Evolutionary conservation across 1,140 invertebrate genomes (phyloP).

Genomic region (Hypsibius dujardini): DNA sequence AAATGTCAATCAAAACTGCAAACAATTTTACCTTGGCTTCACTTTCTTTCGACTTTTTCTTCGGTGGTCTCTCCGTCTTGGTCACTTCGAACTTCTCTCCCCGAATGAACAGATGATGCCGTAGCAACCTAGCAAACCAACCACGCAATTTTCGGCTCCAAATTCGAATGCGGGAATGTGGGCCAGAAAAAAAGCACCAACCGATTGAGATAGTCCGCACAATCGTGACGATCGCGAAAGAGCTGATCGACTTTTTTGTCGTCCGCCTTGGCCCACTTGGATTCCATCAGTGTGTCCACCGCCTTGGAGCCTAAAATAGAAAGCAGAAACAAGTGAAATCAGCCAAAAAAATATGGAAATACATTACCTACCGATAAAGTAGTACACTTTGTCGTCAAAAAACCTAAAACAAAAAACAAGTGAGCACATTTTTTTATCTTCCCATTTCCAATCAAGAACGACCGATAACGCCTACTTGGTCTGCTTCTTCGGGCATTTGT

Average conservation of each 20-base stretch:
- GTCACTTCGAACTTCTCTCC: conserved; percentile 67
- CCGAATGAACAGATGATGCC: conserved; percentile 83
- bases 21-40: too few relatives aligned
- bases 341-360: conserved; percentile 19
- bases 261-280: conserved; percentile 58
- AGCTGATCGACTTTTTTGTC: conserved; percentile 48
- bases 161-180: conserved; percentile 21
- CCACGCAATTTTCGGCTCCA: conserved; percentile 23
- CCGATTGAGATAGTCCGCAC: conserved; percentile 57
- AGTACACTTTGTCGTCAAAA: conserved; percentile 81
- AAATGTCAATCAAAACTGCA: too few relatives aligned
- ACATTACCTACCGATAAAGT: conserved; percentile 60
- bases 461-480: conserved; percentile 34
- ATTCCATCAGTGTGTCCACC: conserved; percentile 71
- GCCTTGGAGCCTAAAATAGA: conserved; percentile 47
- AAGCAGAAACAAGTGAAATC: conserved; percentile 19
- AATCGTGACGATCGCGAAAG: conserved; percentile 61
- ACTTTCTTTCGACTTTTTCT: too few relatives aligned
- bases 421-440: too few relatives aligned
- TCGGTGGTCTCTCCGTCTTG: conserved; percentile 36
- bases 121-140: conserved; percentile 45
- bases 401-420: conserved; percentile 44
- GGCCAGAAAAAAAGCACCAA: conserved; percentile 29
- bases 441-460: too few relatives aligned
- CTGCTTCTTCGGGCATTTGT: conserved; percentile 77